Base-by-base conservation (phyloP, 2,888 invertebrate species). In the Tortricodes alternella region DNA sequence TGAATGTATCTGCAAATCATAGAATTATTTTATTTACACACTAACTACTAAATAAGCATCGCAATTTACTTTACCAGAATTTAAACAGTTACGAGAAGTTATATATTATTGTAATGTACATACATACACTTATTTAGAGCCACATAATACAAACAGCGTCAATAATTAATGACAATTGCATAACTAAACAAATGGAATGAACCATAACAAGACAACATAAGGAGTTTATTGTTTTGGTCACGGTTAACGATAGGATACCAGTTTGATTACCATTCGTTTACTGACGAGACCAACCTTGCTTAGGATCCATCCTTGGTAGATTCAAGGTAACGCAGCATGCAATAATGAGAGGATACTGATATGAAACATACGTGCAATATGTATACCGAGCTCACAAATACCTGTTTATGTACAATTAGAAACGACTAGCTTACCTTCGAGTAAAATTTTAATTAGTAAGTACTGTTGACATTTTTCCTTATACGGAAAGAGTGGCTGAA, bases 271-370 rank as follows among this genome's bases (percentile, higher is more conserved):
- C 59, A 59, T 60, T 27, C 38, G 66, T 64, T 69, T 61, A 75
- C 74, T 76, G 71, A 72, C 68, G 64, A 65, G 75, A 88, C 90
- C 83, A 88, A 91, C 91, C 91, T 91, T 81, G 85, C 70, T 80
- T 84, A 56, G 85, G 78, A 78, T 91, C 91, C 91, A 91, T 91
- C 85, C 85, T 85, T 78, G 71, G 66, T 43, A 35, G 43, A 46
- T 68, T 76, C 73, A 78, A 79, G 73, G 74, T 73, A 76, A 80
- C 78, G 91, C 91, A 88, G 91, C 91, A 90, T 91, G 91, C 90
- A 87, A 91, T 84, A n/a, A 82, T 67, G 71, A 80, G 77, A 85
- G 83, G 84, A 76, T 65, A 75, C 70, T 71, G 72, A 70, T 57
- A 62, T 56, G 61, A 62, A 62, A 62, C 49, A 64, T 60, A 71